Percentiles rank a stretch among this genome's conserved stretches.
phyloP scores from a whole-genome alignment of 1,140 invertebrate species.

The Teleopsis dalmanni region DNA sequence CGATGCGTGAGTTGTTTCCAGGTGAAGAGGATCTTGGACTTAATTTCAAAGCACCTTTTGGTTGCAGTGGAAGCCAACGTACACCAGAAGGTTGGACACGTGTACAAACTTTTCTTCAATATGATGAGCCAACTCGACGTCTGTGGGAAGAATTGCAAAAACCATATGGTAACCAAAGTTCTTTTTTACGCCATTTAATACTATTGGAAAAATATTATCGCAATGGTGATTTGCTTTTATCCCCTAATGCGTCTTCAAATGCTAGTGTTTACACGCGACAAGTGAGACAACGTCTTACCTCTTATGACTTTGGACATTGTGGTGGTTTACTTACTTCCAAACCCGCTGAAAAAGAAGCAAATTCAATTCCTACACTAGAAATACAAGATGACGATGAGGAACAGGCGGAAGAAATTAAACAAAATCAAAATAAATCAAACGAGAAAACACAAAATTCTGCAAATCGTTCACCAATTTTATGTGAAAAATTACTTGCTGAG shows the following conservation, averaged over 20 bases:
- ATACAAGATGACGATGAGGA: constrained; percentile 12
- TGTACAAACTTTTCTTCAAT: constrained; percentile 67
- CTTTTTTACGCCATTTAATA: constrained; percentile 71
- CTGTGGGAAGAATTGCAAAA: constrained; percentile 73
- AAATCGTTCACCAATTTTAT: background rate
- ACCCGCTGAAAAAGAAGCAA: constrained; percentile 6
- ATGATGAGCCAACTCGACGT: constrained; percentile 69
- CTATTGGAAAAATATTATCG: constrained; percentile 73
- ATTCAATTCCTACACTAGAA: constrained; percentile 11
- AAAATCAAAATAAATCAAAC: constrained; percentile 21
- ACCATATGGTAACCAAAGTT: constrained; percentile 77
- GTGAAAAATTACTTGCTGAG: background rate
- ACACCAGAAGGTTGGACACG: constrained; percentile 76
- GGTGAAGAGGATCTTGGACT: constrained; percentile 72
- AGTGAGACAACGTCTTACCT: constrained; percentile 66
- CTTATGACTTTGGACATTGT: constrained; percentile 55
- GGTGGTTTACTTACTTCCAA: constrained; percentile 18
- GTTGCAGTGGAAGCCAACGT: constrained; percentile 31
- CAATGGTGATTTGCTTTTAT: constrained; percentile 64
- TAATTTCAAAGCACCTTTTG: constrained; percentile 51
- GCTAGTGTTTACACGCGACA: constrained; percentile 70
- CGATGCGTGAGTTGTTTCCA: constrained; percentile 68
- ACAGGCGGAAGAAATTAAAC: constrained; percentile 9
- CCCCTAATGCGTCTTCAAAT: constrained; percentile 62
- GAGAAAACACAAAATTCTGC: background rate